These are phyloP conservation scores for Pteria penguin DNA, from an alignment of 2,888 invertebrate species.

Conservation along the genomic window DNA sequence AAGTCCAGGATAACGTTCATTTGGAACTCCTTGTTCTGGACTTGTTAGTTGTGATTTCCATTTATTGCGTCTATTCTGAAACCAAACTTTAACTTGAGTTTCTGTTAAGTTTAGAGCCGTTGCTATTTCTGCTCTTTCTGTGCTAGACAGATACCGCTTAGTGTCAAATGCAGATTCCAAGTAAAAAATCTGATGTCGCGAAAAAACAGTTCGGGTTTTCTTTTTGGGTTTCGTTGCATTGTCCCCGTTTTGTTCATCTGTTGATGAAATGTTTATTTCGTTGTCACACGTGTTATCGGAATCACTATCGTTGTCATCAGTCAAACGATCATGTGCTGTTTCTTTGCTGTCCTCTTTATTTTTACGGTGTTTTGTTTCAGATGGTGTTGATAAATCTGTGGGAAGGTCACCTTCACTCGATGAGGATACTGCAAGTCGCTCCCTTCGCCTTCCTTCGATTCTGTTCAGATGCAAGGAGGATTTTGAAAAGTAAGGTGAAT, in stretches of 20 bases:
- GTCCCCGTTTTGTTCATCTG: not conserved
- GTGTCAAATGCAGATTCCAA: slow-evolving; percentile 63
- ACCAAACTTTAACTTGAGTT: slow-evolving; percentile 66
- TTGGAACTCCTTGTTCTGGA: slow-evolving; percentile 40
- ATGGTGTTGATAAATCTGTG: too few relatives aligned
- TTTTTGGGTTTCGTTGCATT: slow-evolving; percentile 49
- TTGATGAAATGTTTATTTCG: too few relatives aligned
- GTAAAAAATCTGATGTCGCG: slow-evolving; percentile 62
- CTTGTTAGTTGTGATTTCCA: slow-evolving; percentile 63
- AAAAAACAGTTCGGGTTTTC: slow-evolving; percentile 65
- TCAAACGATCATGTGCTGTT: too few relatives aligned
- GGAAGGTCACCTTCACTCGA: too few relatives aligned
- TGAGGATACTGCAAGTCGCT: too few relatives aligned
- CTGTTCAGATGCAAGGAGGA: too few relatives aligned
- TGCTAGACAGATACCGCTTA: slow-evolving; percentile 60
- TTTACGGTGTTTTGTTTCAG: too few relatives aligned
- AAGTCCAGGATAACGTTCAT: slow-evolving; percentile 7
- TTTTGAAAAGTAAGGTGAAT: too few relatives aligned
- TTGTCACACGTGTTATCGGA: too few relatives aligned
- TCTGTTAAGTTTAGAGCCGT: slow-evolving; percentile 57
- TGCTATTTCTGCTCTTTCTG: slow-evolving; percentile 61
- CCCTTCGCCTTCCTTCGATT: too few relatives aligned
- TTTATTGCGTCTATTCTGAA: slow-evolving; percentile 62
- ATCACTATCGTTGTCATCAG: too few relatives aligned
- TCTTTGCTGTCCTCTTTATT: too few relatives aligned